Evolutionary conservation across 2,888 invertebrate species (phyloP), one percentile per base, ranked within the genome.

Genomic region (Phyto melanocephala): DNA sequence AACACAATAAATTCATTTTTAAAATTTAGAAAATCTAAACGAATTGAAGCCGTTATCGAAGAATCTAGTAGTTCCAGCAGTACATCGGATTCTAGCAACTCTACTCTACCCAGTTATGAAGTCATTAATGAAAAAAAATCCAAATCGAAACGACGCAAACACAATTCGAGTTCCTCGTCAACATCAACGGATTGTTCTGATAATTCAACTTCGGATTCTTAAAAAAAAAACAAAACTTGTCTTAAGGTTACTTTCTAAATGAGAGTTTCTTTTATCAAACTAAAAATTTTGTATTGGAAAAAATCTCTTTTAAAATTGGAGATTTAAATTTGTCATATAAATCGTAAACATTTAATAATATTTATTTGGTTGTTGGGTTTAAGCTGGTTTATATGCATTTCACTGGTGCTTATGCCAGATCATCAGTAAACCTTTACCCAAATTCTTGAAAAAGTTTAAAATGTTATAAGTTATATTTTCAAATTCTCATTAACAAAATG

Each of bases 71-170:
- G 60, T 50, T 87, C 86, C 71, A 74, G 83, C n/a, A 85, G 85
- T 42, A 86, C 88, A 75, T 88, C 90, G 10, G 88, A 88, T 58
- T 88, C 88, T 35, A 90, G 90, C 75, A 87, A 89, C 80, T 90
- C 90, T 24, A 89, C 90, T 67, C 79, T 90, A 85, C 90, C 90
- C 80, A 90, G 90, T 74, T 90, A 90, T 83, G 90, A 90, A 82
- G 89, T 90, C 20, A 90, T 90, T 15, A 88, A 86, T 67, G 90
- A 90, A 80, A 90, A 89, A 76, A 87, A 87, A 65, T 80, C 85
- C 40, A 89, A 90, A 78, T 68, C 86, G 11, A 89, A 89, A 60
- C 87, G 87, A 8, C 88, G 86, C 33, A 87, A 85, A 50, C 84
- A 80, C 22, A 87, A 86, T 70, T 85, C 87, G 65, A 87, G 85